Base-by-base conservation (phyloP, 1,140 invertebrate species). In the Teleopsis dalmanni region DNA sequence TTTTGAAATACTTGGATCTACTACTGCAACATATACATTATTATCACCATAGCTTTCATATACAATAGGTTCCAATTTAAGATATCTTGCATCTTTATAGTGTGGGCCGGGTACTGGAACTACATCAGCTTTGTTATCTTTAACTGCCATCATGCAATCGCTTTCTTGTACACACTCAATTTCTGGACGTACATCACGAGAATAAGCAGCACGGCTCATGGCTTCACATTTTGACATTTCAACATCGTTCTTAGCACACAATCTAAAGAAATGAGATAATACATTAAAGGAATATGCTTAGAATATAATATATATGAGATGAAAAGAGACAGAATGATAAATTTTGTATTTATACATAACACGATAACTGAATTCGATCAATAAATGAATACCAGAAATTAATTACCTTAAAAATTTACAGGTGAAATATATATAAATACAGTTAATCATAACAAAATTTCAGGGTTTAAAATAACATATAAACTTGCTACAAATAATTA, bases 151-250 rank as follows among this genome's bases (percentile, higher is more conserved):
- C 53, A 91, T 72, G 60, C 89, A 94, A 8, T 79, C 78, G 1
- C 73, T 68, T 10, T 77, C 69, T 21, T 76, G 61, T 1, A 82
- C 66, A 55, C 87, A 90, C 42, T 80, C 76, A 9, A 88, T 70
- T 38, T 76, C 76, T 0, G 87, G 87, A 2, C 85, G 74, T 14
- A 87, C 81, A 55, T 87, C 80, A 45, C 84, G 76, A 1, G 84
- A 82, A 59, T 80, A 83, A 2, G 85, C 81, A 13, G 82, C 81
- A 50, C 76, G 74, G 2, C 76, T 74, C 47, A 88, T 75, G 0
- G 77, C 75, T 3, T 74, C 63, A 52, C 87, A 90, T 60, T 89
- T 89, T 18, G 76, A 69, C 7, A 79, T 56, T 35, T 81, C 83
- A 0, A 75, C 69, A 23, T 77, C 69, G 2, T 72, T 74, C 16